Evolutionary conservation across 92 coral and sea anemone species (phyloP), one percentile per base, ranked within the genome.

Genomic region (Parazoanthus atlanticus): DNA sequence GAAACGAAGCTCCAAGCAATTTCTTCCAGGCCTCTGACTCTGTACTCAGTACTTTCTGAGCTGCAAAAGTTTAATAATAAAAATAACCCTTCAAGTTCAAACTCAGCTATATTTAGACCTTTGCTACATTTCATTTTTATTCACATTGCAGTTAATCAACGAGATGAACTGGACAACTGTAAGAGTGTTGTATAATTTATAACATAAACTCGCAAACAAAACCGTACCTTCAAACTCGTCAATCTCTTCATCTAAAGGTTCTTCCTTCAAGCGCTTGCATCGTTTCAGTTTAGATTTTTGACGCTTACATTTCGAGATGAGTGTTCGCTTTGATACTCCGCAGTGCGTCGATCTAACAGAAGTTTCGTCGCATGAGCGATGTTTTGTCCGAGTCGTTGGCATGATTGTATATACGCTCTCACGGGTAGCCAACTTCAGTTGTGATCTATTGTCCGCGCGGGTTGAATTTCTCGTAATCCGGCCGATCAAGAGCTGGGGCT

Each of bases 371-470:
- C 61, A 84, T 41, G 54, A 84, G 32, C 87, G 87, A 46, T 43
- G 46, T 84, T 84, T 84, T 11, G 87, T 84, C 43, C 87, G 87
- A 70, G 87, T 84, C 19, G 78, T 84, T 4, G 87, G 87, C 87
- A 84, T 84, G 49, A 25, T 25, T 61, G 69, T 19, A 11, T 10
- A 32, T 21, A 2, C 25, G 21, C 58, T 43, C 58, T 41, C 70
- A 21, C 74, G 33, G 33, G 47, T 33, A 81, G 74, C 12, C 74
- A 81, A 34, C 3, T 65, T 82, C 86, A 82, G 86, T 38, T 43
- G 49, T 28, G 33, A 54, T 36, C 4, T 2, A 36, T 78, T 78
- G 46, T 56, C 15, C 84, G 66, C 29, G 29, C 49, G 67, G 15
- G 29, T 43, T 26, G 13, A 13, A 30, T 30, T 46, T 69, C 66